A percentile compares a stretch with the other conserved stretches of the same genome.
phyloP scores from a whole-genome alignment of 2,797 vertebrate species.

The Enteromius anoplus region DNA sequence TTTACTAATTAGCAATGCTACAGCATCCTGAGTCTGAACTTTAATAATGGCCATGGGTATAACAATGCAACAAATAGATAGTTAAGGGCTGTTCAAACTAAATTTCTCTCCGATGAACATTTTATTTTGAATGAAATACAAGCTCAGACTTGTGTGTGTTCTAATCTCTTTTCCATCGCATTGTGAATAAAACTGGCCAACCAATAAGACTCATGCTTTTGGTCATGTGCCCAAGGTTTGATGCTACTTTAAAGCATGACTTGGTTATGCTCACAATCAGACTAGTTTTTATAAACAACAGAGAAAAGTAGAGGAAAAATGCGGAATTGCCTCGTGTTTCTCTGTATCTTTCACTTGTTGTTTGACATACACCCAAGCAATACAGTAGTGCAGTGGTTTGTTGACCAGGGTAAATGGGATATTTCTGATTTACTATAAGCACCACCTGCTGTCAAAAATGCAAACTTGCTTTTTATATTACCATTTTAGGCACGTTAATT shows the following conservation, averaged over 20 bases:
- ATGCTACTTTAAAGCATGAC: background rate
- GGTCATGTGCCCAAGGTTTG: background rate
- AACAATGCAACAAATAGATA: background rate
- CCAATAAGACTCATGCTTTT: background rate
- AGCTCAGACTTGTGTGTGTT: too few relatives aligned
- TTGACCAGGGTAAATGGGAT: background rate
- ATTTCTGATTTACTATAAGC: background rate
- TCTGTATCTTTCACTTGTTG: background rate
- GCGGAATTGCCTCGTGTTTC: background rate
- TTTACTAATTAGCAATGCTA: background rate
- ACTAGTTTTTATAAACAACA: background rate
- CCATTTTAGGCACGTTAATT: background rate
- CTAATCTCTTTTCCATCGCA: background rate
- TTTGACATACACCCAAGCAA: background rate
- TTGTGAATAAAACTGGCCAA: background rate
- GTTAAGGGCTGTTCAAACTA: background rate
- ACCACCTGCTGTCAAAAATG: background rate
- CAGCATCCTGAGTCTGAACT: slow-evolving; percentile 1
- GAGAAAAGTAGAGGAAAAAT: background rate
- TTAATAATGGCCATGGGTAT: background rate
- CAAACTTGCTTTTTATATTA: background rate
- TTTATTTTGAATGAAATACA: background rate
- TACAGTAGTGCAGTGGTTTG: background rate
- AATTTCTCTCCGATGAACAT: background rate
- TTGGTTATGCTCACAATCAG: background rate